Conservation (phyloP, 2,888 invertebrate genomes). For the Ormyrus pomaceus region DNA sequence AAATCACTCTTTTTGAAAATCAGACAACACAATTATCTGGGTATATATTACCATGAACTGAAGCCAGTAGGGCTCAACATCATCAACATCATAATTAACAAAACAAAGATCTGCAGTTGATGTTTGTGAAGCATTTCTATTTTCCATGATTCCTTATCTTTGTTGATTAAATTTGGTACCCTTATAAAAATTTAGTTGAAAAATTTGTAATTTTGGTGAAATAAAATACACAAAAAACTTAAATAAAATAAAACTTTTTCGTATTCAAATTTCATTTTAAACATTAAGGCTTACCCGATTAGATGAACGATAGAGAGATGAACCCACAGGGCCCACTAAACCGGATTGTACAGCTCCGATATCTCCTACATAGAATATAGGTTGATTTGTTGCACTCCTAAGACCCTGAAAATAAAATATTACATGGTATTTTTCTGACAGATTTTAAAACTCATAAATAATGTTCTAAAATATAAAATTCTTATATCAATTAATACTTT, state of each 20-base stretch:
- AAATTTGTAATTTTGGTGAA: slow-evolving; percentile 8
- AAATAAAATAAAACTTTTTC: neutral
- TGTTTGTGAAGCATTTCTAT: slow-evolving; percentile 46
- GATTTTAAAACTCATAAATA: neutral
- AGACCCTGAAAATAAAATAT: slow-evolving; percentile 66
- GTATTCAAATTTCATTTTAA: neutral
- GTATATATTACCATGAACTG: slow-evolving; percentile 55
- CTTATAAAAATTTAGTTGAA: slow-evolving; percentile 44
- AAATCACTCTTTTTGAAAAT: slow-evolving; percentile 31
- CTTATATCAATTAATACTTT: neutral
- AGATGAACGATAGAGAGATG: slow-evolving; percentile 71
- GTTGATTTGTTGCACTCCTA: slow-evolving; percentile 70
- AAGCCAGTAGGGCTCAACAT: slow-evolving; percentile 57
- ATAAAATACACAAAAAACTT: slow-evolving; percentile 1
- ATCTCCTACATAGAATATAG: slow-evolving; percentile 74
- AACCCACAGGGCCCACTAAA: slow-evolving; percentile 66
- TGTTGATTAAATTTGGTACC: slow-evolving; percentile 41
- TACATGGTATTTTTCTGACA: neutral
- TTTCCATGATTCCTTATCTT: slow-evolving; percentile 54
- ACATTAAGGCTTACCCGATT: slow-evolving; percentile 68
- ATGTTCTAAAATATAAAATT: slow-evolving; percentile 2
- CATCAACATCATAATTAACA: slow-evolving; percentile 55
- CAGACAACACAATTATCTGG: slow-evolving; percentile 18
- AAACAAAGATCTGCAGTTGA: slow-evolving; percentile 53
- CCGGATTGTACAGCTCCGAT: slow-evolving; percentile 67